A percentile compares a stretch with the other conserved stretches of the same genome.
Evolutionary conservation across 1,140 invertebrate genomes (phyloP).

Genomic region (Scaptomyza hsui): DNA sequence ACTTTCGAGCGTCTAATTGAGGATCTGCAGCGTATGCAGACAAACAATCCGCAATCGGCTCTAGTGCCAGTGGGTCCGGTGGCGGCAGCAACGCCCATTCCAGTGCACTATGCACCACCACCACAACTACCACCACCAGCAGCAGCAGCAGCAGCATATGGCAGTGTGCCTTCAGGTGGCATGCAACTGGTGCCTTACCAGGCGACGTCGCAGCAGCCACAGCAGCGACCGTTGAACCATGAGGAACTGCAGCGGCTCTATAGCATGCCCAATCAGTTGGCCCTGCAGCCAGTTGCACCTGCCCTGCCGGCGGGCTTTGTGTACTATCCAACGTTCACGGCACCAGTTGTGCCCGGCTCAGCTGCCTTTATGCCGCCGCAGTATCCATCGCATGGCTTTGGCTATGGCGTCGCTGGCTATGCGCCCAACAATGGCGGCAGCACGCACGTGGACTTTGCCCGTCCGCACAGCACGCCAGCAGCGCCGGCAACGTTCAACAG

Average conservation of each 20-base stretch:
- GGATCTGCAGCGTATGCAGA: conserved; percentile 85
- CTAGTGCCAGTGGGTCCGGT: conserved; percentile 71
- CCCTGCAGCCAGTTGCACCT: conserved; percentile 54
- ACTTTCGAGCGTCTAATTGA: conserved; percentile 86
- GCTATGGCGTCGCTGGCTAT: conserved; percentile 29
- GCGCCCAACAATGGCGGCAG: conserved; percentile 11
- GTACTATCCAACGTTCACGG: conserved; percentile 60
- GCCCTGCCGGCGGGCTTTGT: conserved; percentile 48
- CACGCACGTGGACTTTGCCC: conserved; percentile 63
- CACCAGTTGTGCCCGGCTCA: conserved; percentile 68
- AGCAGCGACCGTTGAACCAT: conserved; percentile 67
- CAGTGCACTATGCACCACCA: conserved; percentile 29
- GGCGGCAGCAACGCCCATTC: conserved; percentile 52
- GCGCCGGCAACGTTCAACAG: neutral
- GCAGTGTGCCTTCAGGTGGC: conserved; percentile 30
- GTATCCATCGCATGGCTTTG: conserved; percentile 62
- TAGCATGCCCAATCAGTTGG: conserved; percentile 72
- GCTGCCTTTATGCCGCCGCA: conserved; percentile 75
- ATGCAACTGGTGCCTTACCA: conserved; percentile 79
- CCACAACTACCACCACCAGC: conserved; percentile 12
- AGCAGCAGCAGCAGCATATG: conserved; percentile 45
- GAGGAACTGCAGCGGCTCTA: conserved; percentile 79
- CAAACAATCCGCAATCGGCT: conserved; percentile 64
- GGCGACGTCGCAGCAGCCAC: conserved; percentile 42
- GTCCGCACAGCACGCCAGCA: conserved; percentile 38